Base-by-base conservation (phyloP, 2,888 invertebrate species). In the Cyaniris semiargus region DNA sequence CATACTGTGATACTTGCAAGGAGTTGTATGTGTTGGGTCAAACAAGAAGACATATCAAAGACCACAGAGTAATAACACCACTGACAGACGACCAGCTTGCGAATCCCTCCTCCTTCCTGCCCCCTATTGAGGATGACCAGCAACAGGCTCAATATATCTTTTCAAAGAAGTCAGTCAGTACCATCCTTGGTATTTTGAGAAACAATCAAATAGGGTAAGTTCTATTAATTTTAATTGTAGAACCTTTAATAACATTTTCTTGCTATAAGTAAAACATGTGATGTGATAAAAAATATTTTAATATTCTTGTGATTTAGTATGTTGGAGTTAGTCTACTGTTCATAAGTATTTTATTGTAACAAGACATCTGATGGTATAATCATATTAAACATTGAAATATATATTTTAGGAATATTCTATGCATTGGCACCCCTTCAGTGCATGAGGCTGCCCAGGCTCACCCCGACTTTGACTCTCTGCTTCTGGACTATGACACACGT, bases 91-190 rank as follows among this genome's bases (percentile, higher is more conserved):
- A 96, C 80, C 92, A 95, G 80, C 87, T 97, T 31, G 83, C 84
- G 3, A 93, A 95, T 81, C 97, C 97, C 0, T 96, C 96, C 0
- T 93, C 94, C 77, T 94, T 97, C 84, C 87, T 98, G 13, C 94
- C 94, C 44, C 95, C 97, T 0, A 85, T 97, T 18, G 95, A 96
- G 72, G 95, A 97, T 89, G 95, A 97, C 76, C 96, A 97, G 81
- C 96, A 96, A 34, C 97, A 98, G 89, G 98, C 98, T 0, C 98
- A 98, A 88, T 98, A 97, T 88, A 95, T 98, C 82, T 98, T 98
- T 88, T 95, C 96, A 1, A 94, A 95, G 80, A 94, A 95, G 80
- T 94, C 97, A 38, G 94, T 96, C 5, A 84, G 93, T 15, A 96
- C 96, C 80, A 94, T 98, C 21, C 85, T 95, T 15, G 93, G 95